Evolutionary conservation across 2,797 vertebrate genomes (phyloP).

Genomic region (Prionace glauca): DNA sequence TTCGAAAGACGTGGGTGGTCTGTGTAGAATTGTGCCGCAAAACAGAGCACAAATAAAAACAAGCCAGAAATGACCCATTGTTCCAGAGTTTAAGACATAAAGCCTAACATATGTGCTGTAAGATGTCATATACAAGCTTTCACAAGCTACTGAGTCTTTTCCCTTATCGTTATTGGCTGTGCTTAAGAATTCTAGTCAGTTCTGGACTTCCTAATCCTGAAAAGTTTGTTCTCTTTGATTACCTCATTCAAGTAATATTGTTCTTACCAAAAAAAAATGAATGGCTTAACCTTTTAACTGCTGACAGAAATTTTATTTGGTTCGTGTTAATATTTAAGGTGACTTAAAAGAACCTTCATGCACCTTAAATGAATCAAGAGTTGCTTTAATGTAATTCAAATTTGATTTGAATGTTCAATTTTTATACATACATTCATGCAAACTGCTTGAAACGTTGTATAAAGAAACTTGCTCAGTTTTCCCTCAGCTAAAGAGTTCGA

Average conservation of each 20-base stretch:
- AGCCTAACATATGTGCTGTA: slow-evolving; percentile 15
- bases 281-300: slow-evolving; percentile 25
- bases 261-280: neutral
- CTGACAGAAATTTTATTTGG: neutral
- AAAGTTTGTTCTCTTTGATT: slow-evolving; percentile 4
- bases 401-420: neutral
- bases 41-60: slow-evolving; percentile 24
- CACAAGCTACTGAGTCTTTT: slow-evolving; percentile 6
- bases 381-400: neutral
- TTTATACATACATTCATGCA: neutral
- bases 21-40: neutral
- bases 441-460: neutral
- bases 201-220: slow-evolving; percentile 21
- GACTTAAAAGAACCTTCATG: neutral
- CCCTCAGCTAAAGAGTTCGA: neutral
- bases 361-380: neutral
- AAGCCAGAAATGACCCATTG: slow-evolving; percentile 26
- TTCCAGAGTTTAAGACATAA: slow-evolving; percentile 12
- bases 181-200: neutral
- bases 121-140: slow-evolving; percentile 12
- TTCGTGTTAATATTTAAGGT: neutral
- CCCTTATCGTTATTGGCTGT: neutral
- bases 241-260: neutral
- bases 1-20: slow-evolving; percentile 29
- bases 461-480: neutral